Evolutionary conservation across 2,888 invertebrate genomes (phyloP).

Genomic region (Pristionchus exspectatus): DNA sequence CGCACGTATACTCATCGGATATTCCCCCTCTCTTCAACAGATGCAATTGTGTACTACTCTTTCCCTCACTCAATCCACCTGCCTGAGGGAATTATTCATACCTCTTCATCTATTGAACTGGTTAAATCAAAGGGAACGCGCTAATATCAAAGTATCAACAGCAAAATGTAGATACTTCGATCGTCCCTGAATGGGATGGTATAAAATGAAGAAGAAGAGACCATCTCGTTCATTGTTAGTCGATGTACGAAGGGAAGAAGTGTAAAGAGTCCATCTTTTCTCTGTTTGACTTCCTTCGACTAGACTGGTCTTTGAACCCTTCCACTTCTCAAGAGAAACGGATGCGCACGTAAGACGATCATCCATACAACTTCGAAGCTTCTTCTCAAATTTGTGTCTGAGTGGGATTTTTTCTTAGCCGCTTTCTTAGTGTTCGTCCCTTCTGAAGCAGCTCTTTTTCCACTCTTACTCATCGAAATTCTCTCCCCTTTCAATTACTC

Average conservation of each 20-base stretch:
- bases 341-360: not conserved
- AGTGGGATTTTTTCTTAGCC: not conserved
- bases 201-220: not conserved
- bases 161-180: not conserved
- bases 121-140: not conserved
- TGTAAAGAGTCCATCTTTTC: not conserved
- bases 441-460: not conserved
- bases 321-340: not conserved
- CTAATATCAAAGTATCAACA: not conserved
- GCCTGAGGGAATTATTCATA: not conserved
- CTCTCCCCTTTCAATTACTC: not conserved
- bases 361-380: not conserved
- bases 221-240: not conserved
- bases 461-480: not conserved
- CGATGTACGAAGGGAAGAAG: conserved; percentile 1
- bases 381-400: not conserved
- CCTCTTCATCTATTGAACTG: not conserved
- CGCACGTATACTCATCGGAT: not conserved
- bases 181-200: not conserved
- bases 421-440: not conserved
- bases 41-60: not conserved
- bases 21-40: not conserved
- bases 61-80: not conserved
- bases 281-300: not conserved
- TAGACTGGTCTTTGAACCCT: conserved; percentile 9